Evolutionary conservation across 2,797 vertebrate genomes (phyloP).

Genomic region (Kryptolebias ocellatus): DNA sequence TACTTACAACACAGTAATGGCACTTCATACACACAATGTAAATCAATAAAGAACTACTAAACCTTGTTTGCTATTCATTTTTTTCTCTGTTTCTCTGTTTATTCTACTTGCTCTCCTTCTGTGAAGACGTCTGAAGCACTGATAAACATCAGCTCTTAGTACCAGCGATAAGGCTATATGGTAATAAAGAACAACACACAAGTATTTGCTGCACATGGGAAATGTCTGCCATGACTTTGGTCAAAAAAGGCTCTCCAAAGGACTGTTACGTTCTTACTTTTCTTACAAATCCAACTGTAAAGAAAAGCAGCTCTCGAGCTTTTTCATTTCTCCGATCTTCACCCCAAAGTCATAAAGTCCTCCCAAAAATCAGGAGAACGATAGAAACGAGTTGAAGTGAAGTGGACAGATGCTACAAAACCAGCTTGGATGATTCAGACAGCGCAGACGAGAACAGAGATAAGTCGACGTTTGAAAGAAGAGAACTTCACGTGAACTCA

Average conservation of each 20-base stretch:
- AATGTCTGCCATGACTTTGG: background rate
- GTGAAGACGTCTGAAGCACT: no score
- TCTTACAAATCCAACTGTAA: background rate
- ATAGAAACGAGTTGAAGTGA: background rate
- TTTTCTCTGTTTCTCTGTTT: no score
- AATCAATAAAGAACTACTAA: background rate
- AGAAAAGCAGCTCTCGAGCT: conserved; percentile 3
- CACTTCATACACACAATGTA: background rate
- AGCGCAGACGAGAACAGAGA: background rate
- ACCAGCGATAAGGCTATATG: no score
- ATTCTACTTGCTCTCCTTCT: no score
- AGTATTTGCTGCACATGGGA: background rate
- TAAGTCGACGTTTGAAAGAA: background rate
- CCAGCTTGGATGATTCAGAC: background rate
- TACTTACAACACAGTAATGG: background rate
- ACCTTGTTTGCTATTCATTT: no score
- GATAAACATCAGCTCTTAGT: no score
- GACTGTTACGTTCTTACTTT: no score
- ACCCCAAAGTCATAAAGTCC: no score
- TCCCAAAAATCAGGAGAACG: background rate
- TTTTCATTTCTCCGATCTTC: background rate
- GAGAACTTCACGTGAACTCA: conserved; percentile 35
- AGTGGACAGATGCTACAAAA: background rate
- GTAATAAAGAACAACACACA: background rate
- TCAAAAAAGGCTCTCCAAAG: background rate